A percentile compares a stretch with the other conserved stretches of the same genome.
phyloP scores from a whole-genome alignment of 2,113 vertebrate genomes.

The Corvus moneduloides region DNA sequence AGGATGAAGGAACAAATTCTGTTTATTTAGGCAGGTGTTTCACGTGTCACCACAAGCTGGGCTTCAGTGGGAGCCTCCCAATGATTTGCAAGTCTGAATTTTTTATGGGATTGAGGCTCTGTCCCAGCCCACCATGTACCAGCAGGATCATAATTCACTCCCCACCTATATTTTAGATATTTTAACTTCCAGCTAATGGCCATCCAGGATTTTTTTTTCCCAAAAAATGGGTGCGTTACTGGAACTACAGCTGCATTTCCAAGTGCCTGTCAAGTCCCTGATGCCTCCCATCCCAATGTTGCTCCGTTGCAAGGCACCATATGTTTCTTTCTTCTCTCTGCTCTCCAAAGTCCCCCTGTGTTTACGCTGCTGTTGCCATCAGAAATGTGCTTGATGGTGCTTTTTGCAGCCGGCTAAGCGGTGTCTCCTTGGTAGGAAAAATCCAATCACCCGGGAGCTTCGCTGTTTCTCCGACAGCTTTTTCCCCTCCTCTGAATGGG shows the following conservation, averaged over 20 bases:
- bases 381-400: neutral
- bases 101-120: neutral
- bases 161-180: neutral
- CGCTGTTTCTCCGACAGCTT: neutral
- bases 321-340: neutral
- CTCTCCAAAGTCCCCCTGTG: neutral
- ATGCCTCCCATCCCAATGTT: neutral
- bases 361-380: neutral
- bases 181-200: neutral
- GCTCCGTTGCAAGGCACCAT: neutral
- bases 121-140: neutral
- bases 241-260: neutral
- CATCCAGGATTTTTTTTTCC: neutral
- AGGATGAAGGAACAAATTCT: neutral
- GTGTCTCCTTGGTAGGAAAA: neutral
- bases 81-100: accelerated
- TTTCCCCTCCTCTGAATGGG: neutral
- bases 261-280: neutral
- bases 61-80: neutral
- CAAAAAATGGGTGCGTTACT: neutral
- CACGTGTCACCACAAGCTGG: accelerated
- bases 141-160: neutral
- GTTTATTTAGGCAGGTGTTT: neutral
- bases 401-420: neutral
- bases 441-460: neutral